These are phyloP conservation scores for Melanostoma mellinum DNA, from an alignment of 2,888 invertebrate species.

Conservation along the genomic window DNA sequence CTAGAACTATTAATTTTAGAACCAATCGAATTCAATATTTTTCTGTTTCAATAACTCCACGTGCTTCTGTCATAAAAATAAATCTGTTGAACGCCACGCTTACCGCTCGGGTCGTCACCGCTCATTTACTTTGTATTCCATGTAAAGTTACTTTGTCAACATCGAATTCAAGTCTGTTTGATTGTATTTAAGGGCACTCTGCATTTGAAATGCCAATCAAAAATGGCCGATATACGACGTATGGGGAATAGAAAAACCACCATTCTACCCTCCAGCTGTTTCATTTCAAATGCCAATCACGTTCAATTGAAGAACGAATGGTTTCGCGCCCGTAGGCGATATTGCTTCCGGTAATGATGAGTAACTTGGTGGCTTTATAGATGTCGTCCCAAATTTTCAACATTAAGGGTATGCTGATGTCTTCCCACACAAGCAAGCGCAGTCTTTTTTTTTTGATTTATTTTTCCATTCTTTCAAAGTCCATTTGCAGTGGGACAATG, in stretches of 20 bases:
- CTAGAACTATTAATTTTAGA: too few species aligned
- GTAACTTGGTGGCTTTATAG: conserved; percentile 16
- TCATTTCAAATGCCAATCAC: conserved; percentile 30
- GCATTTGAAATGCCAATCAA: conserved; percentile 23
- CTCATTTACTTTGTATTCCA: too few species aligned
- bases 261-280: not conserved
- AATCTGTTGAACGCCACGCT: too few species aligned
- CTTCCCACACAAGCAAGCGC: conserved; percentile 28
- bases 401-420: conserved; percentile 9
- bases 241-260: not conserved
- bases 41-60: too few species aligned
- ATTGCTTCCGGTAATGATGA: conserved; percentile 45
- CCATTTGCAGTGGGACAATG: not conserved
- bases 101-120: too few species aligned
- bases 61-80: too few species aligned
- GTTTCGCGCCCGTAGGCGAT: conserved; percentile 20
- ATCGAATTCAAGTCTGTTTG: too few species aligned
- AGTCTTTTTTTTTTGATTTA: not conserved
- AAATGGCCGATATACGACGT: not conserved
- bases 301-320: conserved; percentile 39
- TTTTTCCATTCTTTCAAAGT: not conserved
- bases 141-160: too few species aligned
- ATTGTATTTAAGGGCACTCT: not conserved
- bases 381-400: conserved; percentile 10
- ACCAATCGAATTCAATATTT: too few species aligned